Conservation (phyloP, 2,797 vertebrate genomes). For the Hipposideros larvatus region DNA sequence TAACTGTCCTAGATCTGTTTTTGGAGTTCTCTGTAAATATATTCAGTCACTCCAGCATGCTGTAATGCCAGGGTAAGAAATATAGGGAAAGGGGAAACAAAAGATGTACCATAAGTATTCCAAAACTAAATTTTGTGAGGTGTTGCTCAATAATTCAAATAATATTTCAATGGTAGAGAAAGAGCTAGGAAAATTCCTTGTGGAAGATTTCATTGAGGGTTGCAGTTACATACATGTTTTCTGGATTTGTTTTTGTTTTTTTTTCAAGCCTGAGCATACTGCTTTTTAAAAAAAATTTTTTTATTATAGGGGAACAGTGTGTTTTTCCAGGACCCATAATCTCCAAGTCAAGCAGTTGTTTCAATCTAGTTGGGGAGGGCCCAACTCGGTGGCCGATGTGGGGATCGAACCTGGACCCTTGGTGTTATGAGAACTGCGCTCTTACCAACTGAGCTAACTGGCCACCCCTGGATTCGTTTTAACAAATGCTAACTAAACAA, state of each 20-base stretch:
- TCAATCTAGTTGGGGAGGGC: too few species aligned
- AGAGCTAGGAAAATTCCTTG: background rate
- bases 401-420: too few species aligned
- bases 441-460: too few species aligned
- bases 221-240: fast-evolving
- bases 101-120: background rate
- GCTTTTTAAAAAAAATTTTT: too few species aligned
- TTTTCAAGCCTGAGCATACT: too few species aligned
- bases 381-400: too few species aligned
- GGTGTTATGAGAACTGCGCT: too few species aligned
- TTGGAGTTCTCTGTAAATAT: background rate
- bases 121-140: background rate
- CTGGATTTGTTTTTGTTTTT: background rate
- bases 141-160: background rate
- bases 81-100: background rate
- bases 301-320: too few species aligned
- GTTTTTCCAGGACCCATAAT: too few species aligned
- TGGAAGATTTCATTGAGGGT: background rate
- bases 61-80: background rate
- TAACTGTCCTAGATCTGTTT: background rate
- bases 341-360: too few species aligned
- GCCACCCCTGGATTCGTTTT: background rate
- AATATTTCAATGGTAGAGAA: background rate
- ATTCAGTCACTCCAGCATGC: background rate
- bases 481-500: background rate